Conservation (phyloP, 2,113 vertebrate species). For the Cynopterus brachyotis region DNA sequence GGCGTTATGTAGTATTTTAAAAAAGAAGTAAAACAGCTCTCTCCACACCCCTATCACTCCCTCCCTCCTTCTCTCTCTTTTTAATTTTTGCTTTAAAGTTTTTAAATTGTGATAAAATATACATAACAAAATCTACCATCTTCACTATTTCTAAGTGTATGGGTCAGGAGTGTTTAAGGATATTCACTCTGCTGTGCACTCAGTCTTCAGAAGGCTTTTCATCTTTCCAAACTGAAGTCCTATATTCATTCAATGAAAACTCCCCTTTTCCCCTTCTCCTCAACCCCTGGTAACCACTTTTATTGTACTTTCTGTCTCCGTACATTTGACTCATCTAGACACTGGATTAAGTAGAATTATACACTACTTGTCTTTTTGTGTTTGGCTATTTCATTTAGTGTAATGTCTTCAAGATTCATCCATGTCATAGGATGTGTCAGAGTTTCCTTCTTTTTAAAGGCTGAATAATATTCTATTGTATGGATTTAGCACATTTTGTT, state of each 20-base stretch:
- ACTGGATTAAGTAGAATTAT: no score
- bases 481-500: background rate
- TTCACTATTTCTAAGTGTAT: background rate
- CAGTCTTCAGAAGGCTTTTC: background rate
- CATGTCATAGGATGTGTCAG: background rate
- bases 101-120: background rate
- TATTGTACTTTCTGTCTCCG: background rate
- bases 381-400: background rate
- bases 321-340: background rate
- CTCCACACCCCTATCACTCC: background rate
- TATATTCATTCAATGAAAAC: background rate
- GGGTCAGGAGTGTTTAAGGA: background rate
- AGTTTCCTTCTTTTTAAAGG: background rate
- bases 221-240: background rate
- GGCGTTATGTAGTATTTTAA: fast-evolving
- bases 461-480: background rate
- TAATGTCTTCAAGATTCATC: background rate
- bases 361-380: background rate
- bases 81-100: background rate
- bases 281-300: background rate
- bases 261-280: background rate
- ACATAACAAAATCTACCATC: background rate
- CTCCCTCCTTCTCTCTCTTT: background rate
- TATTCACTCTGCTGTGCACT: fast-evolving
- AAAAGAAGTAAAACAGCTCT: background rate